These are phyloP conservation scores for Archegozetes longisetosus DNA, from an alignment of 1,140 invertebrate genomes.

Conservation along the genomic window DNA sequence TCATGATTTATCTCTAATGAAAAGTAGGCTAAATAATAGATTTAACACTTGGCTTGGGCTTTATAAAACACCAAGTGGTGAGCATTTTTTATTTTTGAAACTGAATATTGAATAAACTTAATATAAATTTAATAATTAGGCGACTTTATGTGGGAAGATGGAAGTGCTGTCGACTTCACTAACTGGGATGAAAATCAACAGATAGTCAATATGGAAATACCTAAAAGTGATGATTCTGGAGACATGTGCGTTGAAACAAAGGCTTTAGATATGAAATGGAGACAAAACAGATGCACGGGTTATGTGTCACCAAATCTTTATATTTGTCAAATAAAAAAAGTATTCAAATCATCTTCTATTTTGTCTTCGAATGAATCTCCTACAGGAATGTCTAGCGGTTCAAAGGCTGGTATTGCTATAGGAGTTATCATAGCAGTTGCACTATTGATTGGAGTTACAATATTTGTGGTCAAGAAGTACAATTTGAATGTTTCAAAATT, in stretches of 20 bases:
- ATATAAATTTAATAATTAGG: not conserved
- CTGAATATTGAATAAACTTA: not conserved
- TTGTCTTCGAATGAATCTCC: too few species aligned
- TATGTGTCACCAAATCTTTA: not conserved
- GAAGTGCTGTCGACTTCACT: not conserved
- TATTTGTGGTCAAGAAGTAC: too few species aligned
- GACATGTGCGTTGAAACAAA: not conserved
- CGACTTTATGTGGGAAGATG: not conserved
- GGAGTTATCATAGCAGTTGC: too few species aligned
- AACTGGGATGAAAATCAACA: not conserved
- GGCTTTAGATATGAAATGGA: not conserved
- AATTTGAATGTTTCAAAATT: too few species aligned
- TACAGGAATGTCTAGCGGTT: too few species aligned
- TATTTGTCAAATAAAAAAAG: not conserved
- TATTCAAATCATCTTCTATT: too few species aligned
- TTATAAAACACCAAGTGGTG: not conserved
- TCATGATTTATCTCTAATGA: not conserved
- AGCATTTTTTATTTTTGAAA: not conserved
- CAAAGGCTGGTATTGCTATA: too few species aligned
- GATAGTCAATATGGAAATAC: not conserved
- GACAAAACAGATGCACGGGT: not conserved
- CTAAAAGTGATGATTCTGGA: too few species aligned
- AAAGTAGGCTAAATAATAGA: not conserved
- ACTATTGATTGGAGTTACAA: too few species aligned
- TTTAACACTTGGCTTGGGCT: not conserved